phyloP scores from a whole-genome alignment of 1,140 invertebrate species.

The Arion vulgaris region DNA sequence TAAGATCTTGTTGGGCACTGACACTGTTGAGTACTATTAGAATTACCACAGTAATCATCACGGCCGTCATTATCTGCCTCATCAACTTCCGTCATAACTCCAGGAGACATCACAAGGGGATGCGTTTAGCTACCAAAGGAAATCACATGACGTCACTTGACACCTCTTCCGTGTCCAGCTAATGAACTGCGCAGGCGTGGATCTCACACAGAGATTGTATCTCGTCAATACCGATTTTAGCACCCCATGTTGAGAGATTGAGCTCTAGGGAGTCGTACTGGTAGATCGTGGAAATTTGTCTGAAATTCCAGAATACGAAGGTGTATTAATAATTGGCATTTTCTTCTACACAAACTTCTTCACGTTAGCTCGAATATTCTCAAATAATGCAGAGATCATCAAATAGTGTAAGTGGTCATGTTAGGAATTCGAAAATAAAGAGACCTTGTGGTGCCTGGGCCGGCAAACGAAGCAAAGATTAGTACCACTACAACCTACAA shows the following conservation, averaged over 20 bases:
- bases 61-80: not conserved
- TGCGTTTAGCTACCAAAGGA: not conserved
- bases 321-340: conserved; percentile 1
- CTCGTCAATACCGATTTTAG: conserved; percentile 5
- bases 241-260: not conserved
- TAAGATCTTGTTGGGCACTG: not conserved
- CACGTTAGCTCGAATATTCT: too few relatives aligned
- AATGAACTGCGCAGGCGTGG: conserved; percentile 23
- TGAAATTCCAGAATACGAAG: not conserved
- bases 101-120: not conserved
- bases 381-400: too few relatives aligned
- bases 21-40: not conserved
- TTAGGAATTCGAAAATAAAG: too few relatives aligned
- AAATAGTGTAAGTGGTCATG: too few relatives aligned
- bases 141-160: conserved; percentile 16
- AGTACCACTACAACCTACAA: too few relatives aligned
- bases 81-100: not conserved
- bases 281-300: not conserved
- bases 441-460: too few relatives aligned
- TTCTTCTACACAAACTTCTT: too few relatives aligned
- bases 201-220: not conserved
- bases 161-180: not conserved
- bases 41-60: not conserved
- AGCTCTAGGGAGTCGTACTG: not conserved
- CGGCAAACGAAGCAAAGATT: too few relatives aligned